phyloP scores from a whole-genome alignment of 2,113 vertebrate species.

The Nanorana parkeri region DNA sequence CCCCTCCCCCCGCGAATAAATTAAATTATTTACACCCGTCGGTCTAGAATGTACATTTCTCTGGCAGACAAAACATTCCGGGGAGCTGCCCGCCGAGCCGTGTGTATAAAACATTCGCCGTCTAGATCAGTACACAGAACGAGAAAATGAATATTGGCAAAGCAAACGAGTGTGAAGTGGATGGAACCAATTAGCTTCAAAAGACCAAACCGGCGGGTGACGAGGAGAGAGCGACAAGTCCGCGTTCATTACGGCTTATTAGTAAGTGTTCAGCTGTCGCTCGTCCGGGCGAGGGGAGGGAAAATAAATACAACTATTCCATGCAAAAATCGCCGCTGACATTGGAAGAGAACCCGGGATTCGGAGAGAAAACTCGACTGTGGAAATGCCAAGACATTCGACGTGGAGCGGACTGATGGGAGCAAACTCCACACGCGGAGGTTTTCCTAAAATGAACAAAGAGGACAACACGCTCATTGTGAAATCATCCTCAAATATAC shows the following conservation, averaged over 20 bases:
- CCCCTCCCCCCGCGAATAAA: neutral
- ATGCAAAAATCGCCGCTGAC: neutral
- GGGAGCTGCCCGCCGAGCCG: neutral
- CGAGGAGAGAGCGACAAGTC: conserved; percentile 68
- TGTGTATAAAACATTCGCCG: conserved; percentile 61
- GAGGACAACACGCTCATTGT: no score
- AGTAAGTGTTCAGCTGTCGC: conserved; percentile 10
- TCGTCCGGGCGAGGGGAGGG: neutral
- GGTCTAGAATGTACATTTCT: conserved; percentile 10
- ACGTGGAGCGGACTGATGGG: no score
- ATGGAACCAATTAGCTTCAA: conserved; percentile 76
- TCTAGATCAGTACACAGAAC: conserved; percentile 67
- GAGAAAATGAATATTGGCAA: conserved; percentile 68
- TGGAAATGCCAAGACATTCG: neutral
- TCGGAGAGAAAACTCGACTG: neutral
- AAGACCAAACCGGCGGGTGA: conserved; percentile 68
- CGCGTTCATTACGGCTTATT: conserved; percentile 10
- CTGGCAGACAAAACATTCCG: conserved; percentile 6
- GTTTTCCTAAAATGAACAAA: no score
- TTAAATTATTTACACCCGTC: neutral
- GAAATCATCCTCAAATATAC: no score
- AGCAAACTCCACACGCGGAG: no score
- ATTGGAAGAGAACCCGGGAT: neutral
- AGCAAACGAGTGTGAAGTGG: conserved; percentile 66
- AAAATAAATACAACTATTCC: conserved; percentile 31